Percentiles rank a stretch among this genome's conserved stretches.
Conservation (phyloP, 2,888 invertebrate species). For the Lithophane semibrunnea region DNA sequence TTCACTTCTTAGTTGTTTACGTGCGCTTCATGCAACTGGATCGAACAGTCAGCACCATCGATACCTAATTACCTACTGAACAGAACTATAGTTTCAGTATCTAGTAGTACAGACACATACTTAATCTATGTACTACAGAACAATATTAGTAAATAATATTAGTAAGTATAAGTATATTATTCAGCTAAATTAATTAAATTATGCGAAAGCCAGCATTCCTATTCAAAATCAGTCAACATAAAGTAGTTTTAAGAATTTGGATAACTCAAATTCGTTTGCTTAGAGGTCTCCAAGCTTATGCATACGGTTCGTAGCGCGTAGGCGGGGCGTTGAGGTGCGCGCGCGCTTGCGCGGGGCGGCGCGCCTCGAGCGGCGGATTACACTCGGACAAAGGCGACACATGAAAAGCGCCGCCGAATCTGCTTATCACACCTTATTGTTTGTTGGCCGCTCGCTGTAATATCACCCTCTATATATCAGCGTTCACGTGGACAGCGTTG, state of each 20-base stretch:
- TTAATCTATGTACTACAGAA: not conserved
- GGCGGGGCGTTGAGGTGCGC: slow-evolving; percentile 55
- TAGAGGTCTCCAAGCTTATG: slow-evolving; percentile 63
- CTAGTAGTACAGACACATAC: too few species aligned
- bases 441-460: slow-evolving; percentile 81
- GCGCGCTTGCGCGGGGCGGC: slow-evolving; percentile 50
- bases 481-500: slow-evolving; percentile 76
- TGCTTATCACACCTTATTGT: slow-evolving; percentile 88
- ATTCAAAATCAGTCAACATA: not conserved
- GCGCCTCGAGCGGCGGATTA: slow-evolving; percentile 79
- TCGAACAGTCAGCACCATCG: not conserved
- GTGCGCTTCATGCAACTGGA: not conserved
- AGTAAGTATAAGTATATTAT: not conserved
- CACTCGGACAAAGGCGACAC: slow-evolving; percentile 86
- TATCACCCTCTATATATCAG: slow-evolving; percentile 87
- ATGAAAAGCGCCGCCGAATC: slow-evolving; percentile 88
- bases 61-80: too few species aligned
- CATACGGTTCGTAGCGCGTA: slow-evolving; percentile 72
- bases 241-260: slow-evolving; percentile 16
- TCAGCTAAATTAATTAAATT: slow-evolving; percentile 1
- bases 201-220: not conserved
- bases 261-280: slow-evolving; percentile 27
- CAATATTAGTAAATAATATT: too few species aligned
- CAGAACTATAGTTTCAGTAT: not conserved
- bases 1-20: not conserved